Conservation (phyloP, 2,797 vertebrate species). For the Onychomys torridus region DNA sequence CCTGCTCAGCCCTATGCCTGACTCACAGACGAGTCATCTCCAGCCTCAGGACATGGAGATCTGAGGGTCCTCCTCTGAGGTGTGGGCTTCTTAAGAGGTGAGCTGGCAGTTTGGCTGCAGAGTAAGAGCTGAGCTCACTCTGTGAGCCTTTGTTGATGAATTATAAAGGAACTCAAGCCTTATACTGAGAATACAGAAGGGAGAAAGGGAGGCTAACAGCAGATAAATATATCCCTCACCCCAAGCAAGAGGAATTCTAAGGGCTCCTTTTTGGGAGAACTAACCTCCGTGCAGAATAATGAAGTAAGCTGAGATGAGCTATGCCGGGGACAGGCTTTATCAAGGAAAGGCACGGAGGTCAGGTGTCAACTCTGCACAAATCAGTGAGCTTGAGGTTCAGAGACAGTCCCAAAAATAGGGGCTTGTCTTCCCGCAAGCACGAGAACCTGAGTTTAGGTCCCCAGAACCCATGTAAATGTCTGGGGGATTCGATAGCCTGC, state of each 20-base stretch:
- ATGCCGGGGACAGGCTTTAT: fast-evolving
- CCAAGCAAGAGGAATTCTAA: conserved; percentile 71
- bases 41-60: conserved; percentile 13
- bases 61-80: neutral
- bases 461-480: neutral
- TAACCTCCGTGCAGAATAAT: neutral
- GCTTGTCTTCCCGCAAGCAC: neutral
- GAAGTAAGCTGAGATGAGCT: neutral
- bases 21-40: neutral
- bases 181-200: conserved; percentile 64
- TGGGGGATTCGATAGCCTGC: neutral
- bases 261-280: conserved; percentile 45
- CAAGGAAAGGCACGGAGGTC: neutral
- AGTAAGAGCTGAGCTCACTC: conserved; percentile 51
- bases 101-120: conserved; percentile 43
- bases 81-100: neutral
- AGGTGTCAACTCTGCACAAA: neutral
- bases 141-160: conserved; percentile 82
- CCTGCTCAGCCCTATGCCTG: neutral
- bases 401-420: neutral
- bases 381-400: neutral
- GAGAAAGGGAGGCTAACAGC: conserved; percentile 41
- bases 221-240: neutral
- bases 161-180: conserved; percentile 76
- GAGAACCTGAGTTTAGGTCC: neutral